Base-by-base conservation (phyloP, 2,113 vertebrate species). In the Takifugu bimaculatus region DNA sequence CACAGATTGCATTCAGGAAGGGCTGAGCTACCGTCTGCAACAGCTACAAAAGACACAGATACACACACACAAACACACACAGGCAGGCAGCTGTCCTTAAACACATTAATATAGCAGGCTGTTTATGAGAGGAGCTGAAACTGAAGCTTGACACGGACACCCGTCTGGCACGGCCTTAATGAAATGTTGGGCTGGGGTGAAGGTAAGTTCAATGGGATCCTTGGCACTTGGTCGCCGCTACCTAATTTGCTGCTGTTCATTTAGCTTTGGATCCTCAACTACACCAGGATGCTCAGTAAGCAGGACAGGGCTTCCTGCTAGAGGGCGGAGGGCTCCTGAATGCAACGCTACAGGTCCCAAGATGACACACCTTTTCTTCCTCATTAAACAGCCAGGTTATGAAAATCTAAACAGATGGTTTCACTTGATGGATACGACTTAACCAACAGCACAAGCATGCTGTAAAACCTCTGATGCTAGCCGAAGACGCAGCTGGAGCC, bases 21-120 rank as follows among this genome's bases (percentile, higher is more conserved):
- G 80, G 7, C 0, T 63, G 4, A 20, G 13, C 26, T 13, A 57
- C 15, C 15, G n/a, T 57, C 14, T 43, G 51, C 47, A 62, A 68
- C 3, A n/a, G 28, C 15, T 35, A 58, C 51, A 69, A 75, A 76
- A 68, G 35, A 39, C 72, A 75, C 25, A 82, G 66, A 65, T 57
- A 80, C 53, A 77, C 62, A 69, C 45, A 60, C 58, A 52, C 57
- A 72, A 59, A 72, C 67, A 68, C 72, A 63, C 61, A 70, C 67
- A 73, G 59, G 71, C 59, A 64, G 61, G 80, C 90, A 93, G 92
- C 93, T 93, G 91, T 92, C 89, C 79, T 75, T 86, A 91, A 92
- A 89, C 90, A 85, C 91, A 92, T 88, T 91, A 91, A 92, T 91
- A 92, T 91, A 93, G 91, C 88, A 87, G 68, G 83, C 87, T 91